Evolutionary conservation across 2,888 invertebrate species (phyloP), one percentile per base, ranked within the genome.

Genomic region (Ophion slaviceki): DNA sequence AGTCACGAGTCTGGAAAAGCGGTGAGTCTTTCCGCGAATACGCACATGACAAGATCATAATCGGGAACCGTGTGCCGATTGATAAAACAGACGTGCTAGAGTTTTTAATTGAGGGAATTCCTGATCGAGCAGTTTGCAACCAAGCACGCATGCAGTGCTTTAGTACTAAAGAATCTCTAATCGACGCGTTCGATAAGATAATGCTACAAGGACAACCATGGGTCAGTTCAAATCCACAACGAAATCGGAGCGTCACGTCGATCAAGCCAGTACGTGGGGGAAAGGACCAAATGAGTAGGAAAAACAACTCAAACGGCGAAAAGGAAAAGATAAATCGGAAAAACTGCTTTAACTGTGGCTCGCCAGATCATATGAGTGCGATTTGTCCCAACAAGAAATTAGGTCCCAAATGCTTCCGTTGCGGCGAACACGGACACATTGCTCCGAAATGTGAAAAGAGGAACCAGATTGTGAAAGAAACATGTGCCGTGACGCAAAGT

Each of bases 1-100:
- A 87, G 45, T 61, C 76, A 5, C 72, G 86, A n/a, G 62, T 59
- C 59, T 88, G 87, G 40, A 82, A 80, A 79, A 57, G 36, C 0
- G 40, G 61, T n/a, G 85, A 82, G 57, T 61, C 84, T 11, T 87
- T 86, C 11, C 86, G 85, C 6, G 86, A 85, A 57, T 88, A 86
- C 36, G 47, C 85, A 5, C 87, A 87, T 53, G 79, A 84, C 0
- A 74, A 88, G 57, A 47, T 86, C 17, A 80, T 87, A n/a, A 78
- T 87, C 1, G 88, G 86, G 0, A 86, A 24, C 74, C 32, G 32
- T 32, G 32, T 32, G 32, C 32, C 32, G 4, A 32, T 32, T 32
- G 4, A 32, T 32, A 32, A 32, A 4, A 4, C 32, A 32, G 32
- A 32, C 32, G 4, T 32, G 32, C 32, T 32, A 32, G 32, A 32